Base-by-base conservation (phyloP, 2,888 invertebrate genomes). In the Orgyia antiqua region DNA sequence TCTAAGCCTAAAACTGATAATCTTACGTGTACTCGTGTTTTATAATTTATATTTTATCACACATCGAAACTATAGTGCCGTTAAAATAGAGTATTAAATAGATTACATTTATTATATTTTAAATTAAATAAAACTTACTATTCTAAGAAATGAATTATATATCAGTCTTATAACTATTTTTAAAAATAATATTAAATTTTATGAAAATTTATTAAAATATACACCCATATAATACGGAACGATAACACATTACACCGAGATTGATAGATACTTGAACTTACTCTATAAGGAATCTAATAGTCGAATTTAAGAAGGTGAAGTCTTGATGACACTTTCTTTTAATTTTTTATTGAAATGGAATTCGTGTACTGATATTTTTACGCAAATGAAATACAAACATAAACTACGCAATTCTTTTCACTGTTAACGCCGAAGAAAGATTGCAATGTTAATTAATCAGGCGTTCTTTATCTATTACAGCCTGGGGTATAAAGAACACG, bases 141-240 rank as follows among this genome's bases (percentile, higher is more conserved):
- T 42, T 37, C 58, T 62, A 58, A 51, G 42, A 74, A 74, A 60
- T 51, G 65, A 78, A 74, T 60, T 61, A 59, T 75, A 71, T 47
- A 71, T 82, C 83, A 83, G 82, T 84, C 83, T 84, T 83, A 83
- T 80, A 73, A 66, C 79, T 82, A 82, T 72, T 63, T 65, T 62
- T 64, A 29, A 37, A 45, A 51, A 67, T 69, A 68, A 68, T 63
- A 54, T 45, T 54, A 56, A 51, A 56, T 51, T 48, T 33, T 55
- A 51, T 60, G 55, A 30, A 52, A 44, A 51, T n/a, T n/a, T n/a
- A n/a, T n/a, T 46, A 39, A 49, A n/a, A n/a, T 58, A 58, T 44
- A 51, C 47, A 51, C 28, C 35, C 45, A 24, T 54, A 45, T 53
- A 58, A 54, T 57, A 50, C 51, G 42, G 36, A 55, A 56, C 31